Percentiles rank a stretch among this genome's conserved stretches.
Conservation (phyloP, 2,113 vertebrate species). For the Lates calcarifer region DNA sequence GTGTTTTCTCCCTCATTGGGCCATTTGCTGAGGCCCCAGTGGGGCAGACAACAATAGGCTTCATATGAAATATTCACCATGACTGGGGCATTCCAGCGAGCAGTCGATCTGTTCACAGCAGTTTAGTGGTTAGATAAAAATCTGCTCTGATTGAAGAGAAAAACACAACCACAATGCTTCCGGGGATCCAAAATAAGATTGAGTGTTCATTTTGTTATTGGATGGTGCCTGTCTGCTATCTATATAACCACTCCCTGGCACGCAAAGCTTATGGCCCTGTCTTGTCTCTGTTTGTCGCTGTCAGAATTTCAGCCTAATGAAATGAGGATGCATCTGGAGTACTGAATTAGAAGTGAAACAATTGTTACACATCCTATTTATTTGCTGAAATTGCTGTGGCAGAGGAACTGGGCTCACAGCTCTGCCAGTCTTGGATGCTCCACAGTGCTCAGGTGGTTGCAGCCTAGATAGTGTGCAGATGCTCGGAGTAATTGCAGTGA, state of each 20-base stretch:
- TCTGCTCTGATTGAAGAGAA: conserved; percentile 45
- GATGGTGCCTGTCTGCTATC: conserved; percentile 50
- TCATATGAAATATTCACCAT: conserved; percentile 75
- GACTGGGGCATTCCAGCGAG: conserved; percentile 61
- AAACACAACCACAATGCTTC: conserved; percentile 41
- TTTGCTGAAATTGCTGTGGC: conserved; percentile 44
- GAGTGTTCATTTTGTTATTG: conserved; percentile 65
- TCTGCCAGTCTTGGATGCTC: conserved; percentile 6
- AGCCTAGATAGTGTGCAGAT: conserved; percentile 28
- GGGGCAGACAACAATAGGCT: conserved; percentile 74
- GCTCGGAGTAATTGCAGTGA: conserved; percentile 54
- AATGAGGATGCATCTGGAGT: conserved; percentile 45
- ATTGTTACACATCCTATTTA: conserved; percentile 56
- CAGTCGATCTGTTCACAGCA: conserved; percentile 59
- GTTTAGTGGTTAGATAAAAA: conserved; percentile 71
- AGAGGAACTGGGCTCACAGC: neutral
- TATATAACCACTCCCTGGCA: conserved; percentile 54
- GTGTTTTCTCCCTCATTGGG: conserved; percentile 68
- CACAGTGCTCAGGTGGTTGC: conserved; percentile 37
- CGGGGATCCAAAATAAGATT: conserved; percentile 66
- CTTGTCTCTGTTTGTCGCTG: conserved; percentile 60
- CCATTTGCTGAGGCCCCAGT: conserved; percentile 67
- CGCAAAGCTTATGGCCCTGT: conserved; percentile 30
- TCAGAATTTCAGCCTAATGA: conserved; percentile 59
- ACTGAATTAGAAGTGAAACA: conserved; percentile 48